Percentiles rank a stretch among this genome's conserved stretches.
Evolutionary conservation across 1,140 invertebrate genomes (phyloP).

Genomic region (Protaetia brevitarsis): DNA sequence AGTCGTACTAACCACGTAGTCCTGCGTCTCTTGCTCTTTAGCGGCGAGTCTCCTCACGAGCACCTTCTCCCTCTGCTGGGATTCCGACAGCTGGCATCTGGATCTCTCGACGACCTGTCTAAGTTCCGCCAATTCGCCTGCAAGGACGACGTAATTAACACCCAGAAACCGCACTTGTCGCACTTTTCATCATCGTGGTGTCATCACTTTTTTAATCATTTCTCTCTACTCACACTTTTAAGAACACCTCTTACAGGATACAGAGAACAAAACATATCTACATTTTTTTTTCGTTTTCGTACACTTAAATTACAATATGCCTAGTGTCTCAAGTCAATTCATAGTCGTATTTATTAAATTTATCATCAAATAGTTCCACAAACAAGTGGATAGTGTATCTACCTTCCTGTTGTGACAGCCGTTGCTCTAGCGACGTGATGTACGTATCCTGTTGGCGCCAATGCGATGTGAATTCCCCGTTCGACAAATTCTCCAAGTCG

Average conservation of each 20-base stretch:
- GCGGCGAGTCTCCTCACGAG: conserved; percentile 85
- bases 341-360: conserved; percentile 25
- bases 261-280: conserved; percentile 31
- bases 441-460: conserved; percentile 47
- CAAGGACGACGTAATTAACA: conserved; percentile 45
- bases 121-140: conserved; percentile 71
- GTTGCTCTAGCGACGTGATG: conserved; percentile 42
- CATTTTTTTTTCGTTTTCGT: conserved; percentile 10
- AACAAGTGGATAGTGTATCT: conserved; percentile 32
- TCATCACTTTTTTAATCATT: conserved; percentile 20
- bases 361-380: conserved; percentile 30
- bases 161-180: conserved; percentile 34
- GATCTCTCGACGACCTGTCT: conserved; percentile 79
- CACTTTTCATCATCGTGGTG: conserved; percentile 18
- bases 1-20: conserved; percentile 78
- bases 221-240: conserved; percentile 24
- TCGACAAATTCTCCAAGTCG: conserved; percentile 38
- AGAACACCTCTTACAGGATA: conserved; percentile 39
- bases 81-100: conserved; percentile 78
- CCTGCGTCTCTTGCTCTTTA: conserved; percentile 96
- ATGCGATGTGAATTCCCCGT: conserved; percentile 40
- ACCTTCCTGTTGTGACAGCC: conserved; percentile 47
- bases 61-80: conserved; percentile 85
- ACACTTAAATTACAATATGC: conserved; percentile 20
- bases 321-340: conserved; percentile 28